phyloP scores from a whole-genome alignment of 1,140 invertebrate species.

The Drosophila kurseongensis region DNA sequence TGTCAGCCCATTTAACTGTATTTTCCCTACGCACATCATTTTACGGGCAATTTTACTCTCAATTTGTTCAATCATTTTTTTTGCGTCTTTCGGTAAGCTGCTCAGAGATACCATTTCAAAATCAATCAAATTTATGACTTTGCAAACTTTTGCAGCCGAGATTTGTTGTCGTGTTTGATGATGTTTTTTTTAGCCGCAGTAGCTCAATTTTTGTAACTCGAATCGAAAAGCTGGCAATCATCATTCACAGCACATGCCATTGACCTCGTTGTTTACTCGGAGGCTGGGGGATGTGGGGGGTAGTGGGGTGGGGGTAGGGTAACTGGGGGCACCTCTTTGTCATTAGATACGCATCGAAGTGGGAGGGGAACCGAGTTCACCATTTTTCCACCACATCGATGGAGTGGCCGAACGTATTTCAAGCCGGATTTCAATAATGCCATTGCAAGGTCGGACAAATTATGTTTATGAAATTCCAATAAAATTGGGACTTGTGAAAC shows the following conservation, averaged over 20 bases:
- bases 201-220: slow-evolving; percentile 46
- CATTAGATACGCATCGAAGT: slow-evolving; percentile 31
- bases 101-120: slow-evolving; percentile 56
- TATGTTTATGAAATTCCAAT: slow-evolving; percentile 5
- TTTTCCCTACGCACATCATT: slow-evolving; percentile 55
- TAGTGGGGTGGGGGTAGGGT: too few species aligned
- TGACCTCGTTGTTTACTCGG: slow-evolving; percentile 51
- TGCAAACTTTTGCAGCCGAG: slow-evolving; percentile 51
- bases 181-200: slow-evolving; percentile 30
- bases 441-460: slow-evolving; percentile 28
- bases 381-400: slow-evolving; percentile 23
- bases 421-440: slow-evolving; percentile 38
- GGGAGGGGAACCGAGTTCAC: slow-evolving; percentile 10
- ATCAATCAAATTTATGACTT: slow-evolving; percentile 66
- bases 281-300: slow-evolving; percentile 24
- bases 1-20: slow-evolving; percentile 54
- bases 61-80: slow-evolving; percentile 39
- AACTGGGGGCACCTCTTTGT: slow-evolving; percentile 38
- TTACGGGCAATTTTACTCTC: slow-evolving; percentile 32
- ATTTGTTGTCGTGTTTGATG: slow-evolving; percentile 40
- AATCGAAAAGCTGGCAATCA: slow-evolving; percentile 57
- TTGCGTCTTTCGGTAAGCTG: slow-evolving; percentile 33
- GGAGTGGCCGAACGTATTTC: slow-evolving; percentile 18
- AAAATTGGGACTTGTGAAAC: slow-evolving; percentile 7
- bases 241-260: slow-evolving; percentile 57